Percentiles rank a stretch among this genome's conserved stretches.
Conservation (phyloP, 2,888 invertebrate species). For the Synergus gifuensis region DNA sequence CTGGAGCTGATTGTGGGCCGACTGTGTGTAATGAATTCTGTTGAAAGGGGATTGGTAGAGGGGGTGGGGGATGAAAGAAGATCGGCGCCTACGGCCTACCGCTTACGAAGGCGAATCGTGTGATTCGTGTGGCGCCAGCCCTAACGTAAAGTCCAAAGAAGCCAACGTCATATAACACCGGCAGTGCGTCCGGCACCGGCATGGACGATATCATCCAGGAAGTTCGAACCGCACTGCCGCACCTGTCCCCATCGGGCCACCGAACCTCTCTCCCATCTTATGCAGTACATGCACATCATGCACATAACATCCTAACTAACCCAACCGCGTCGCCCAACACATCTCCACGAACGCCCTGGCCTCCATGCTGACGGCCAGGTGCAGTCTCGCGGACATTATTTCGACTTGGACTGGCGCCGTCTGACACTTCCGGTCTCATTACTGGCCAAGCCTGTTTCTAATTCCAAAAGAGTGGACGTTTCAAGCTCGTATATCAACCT, state of each 20-base stretch:
- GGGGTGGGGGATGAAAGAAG: not conserved
- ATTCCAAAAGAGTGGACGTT: not conserved
- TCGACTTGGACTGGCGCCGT: slow-evolving; percentile 29
- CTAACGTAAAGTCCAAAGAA: slow-evolving; percentile 62
- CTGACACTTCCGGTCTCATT: slow-evolving; percentile 22
- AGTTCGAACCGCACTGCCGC: slow-evolving; percentile 67
- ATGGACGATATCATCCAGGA: slow-evolving; percentile 68
- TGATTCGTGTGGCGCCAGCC: slow-evolving; percentile 63
- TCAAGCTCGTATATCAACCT: slow-evolving; percentile 7
- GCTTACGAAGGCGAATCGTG: slow-evolving; percentile 48
- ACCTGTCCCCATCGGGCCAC: slow-evolving; percentile 59
- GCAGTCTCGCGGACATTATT: slow-evolving; percentile 19
- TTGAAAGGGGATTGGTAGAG: not conserved
- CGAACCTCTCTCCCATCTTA: not conserved
- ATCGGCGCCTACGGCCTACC: slow-evolving; percentile 40
- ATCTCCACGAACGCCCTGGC: not conserved
- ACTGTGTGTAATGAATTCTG: not conserved
- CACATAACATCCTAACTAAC: too few species aligned
- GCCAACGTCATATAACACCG: slow-evolving; percentile 58
- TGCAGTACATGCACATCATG: too few species aligned
- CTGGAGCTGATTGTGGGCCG: not conserved
- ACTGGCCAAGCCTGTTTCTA: slow-evolving; percentile 21
- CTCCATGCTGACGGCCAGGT: slow-evolving; percentile 28
- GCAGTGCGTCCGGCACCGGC: slow-evolving; percentile 54
- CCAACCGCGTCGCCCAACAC: slow-evolving; percentile 13